Evolutionary conservation across 1,140 invertebrate species (phyloP).

Genomic region (Bombus affinis): DNA sequence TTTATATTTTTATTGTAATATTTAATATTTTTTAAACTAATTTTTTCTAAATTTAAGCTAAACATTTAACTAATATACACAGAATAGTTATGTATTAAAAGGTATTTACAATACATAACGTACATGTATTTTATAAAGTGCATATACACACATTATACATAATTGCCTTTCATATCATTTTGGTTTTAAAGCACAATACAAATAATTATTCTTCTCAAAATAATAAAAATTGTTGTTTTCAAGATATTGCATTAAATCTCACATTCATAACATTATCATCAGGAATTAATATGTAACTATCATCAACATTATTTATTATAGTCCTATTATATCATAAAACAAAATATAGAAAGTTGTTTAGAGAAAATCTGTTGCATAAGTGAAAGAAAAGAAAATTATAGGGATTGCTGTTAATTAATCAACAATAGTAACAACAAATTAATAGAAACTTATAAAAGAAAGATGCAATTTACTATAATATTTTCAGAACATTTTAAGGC

Average conservation of each 20-base stretch:
- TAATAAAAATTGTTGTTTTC: slow-evolving; percentile 19
- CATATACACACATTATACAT: slow-evolving; percentile 4
- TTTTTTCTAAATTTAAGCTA: not conserved
- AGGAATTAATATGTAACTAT: slow-evolving; percentile 20
- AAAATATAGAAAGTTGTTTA: slow-evolving; percentile 5
- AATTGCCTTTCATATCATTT: slow-evolving; percentile 40
- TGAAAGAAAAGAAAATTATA: not conserved
- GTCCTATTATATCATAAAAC: slow-evolving; percentile 2
- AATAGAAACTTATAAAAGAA: slow-evolving; percentile 48
- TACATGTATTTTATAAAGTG: slow-evolving; percentile 8
- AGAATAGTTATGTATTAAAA: not conserved
- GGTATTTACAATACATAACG: slow-evolving; percentile 9
- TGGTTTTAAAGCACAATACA: slow-evolving; percentile 38
- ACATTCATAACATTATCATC: slow-evolving; percentile 13
- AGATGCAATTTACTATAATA: slow-evolving; percentile 67
- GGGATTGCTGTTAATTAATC: not conserved
- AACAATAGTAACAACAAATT: slow-evolving; percentile 9
- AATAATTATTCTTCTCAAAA: slow-evolving; percentile 4
- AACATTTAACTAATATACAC: not conserved
- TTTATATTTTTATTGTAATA: not conserved
- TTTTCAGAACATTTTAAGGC: slow-evolving; percentile 72
- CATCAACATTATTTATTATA: slow-evolving; percentile 30
- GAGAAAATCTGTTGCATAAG: not conserved
- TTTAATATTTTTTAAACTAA: not conserved
- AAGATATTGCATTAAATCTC: slow-evolving; percentile 15